Evolutionary conservation across 2,888 invertebrate genomes (phyloP), one percentile per base, ranked within the genome.

Genomic region (Andrena haemorrhoa): DNA sequence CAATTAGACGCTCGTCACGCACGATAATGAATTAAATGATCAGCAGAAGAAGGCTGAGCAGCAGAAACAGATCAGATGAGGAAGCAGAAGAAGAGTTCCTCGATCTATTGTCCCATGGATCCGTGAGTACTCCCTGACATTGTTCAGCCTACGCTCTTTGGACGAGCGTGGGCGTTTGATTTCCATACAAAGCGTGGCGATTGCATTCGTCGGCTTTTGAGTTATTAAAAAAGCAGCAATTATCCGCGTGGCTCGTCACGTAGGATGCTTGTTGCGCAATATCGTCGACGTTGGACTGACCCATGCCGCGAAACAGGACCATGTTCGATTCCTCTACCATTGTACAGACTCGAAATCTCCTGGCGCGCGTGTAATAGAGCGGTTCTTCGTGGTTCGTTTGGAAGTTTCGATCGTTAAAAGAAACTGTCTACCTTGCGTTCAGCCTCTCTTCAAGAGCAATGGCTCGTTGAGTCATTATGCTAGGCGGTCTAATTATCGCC

Each of bases 381-480:
- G 83, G 33, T 73, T 51, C 86, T 88, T 86, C 86, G 86, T 86
- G 89, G 88, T 83, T 89, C 89, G 89, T 88, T 89, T 85, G 82
- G 75, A 88, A 89, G 86, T 89, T 89, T 89, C 88, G 89, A 89
- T 89, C 89, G 79, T 89, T 88, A 89, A 82, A 88, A 82, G 84
- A 88, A 86, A 88, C 56, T 61, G 35, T 82, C 53, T 51, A 58
- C 56, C 65, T 80, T 65, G 33, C 79, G 26, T 85, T 87, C 88
- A 77, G 35, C 75, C 65, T 75, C 76, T 79, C 72, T 51, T 69
- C 61, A 7, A 26, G 49, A 58, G 86, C 84, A 61, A 84, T 79
- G 88, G 78, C 82, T 87, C 88, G 82, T 87, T 86, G 70, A 80
- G 69, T 82, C 81, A 79, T 53, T 78, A 74, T 73, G 66, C 81